Evolutionary conservation across 2,113 vertebrate genomes (phyloP).

Genomic region (Chionomys nivalis): DNA sequence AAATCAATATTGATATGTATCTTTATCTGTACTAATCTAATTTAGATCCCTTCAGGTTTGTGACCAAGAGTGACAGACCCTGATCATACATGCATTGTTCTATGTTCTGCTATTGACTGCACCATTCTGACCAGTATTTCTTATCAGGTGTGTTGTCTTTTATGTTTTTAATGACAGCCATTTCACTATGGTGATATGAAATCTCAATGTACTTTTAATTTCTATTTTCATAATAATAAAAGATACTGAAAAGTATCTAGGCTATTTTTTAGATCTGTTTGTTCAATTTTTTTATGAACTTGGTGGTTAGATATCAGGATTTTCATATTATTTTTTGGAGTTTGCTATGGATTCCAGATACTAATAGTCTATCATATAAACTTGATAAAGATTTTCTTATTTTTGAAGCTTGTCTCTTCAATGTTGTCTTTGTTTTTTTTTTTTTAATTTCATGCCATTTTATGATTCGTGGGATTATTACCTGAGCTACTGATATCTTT

Average conservation of each 20-base stretch:
- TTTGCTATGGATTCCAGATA: not conserved
- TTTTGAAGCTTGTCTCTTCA: not conserved
- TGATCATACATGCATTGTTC: not conserved
- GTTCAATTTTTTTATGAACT: not conserved
- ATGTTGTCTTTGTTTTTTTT: not conserved
- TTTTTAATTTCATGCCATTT: not conserved
- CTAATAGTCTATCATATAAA: not conserved
- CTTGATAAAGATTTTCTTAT: not conserved
- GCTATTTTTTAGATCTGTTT: not conserved
- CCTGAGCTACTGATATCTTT: not conserved
- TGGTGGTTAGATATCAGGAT: not conserved
- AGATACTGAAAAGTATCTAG: not conserved
- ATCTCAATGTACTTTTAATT: not conserved
- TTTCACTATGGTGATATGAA: not conserved
- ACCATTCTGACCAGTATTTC: not conserved
- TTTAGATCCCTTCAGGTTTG: not conserved
- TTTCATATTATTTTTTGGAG: not conserved
- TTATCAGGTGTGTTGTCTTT: not conserved
- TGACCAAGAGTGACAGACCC: not conserved
- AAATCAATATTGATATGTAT: too few relatives aligned
- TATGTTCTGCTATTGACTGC: not conserved
- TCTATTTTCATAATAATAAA: not conserved
- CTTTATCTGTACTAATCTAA: too few relatives aligned
- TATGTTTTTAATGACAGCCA: not conserved
- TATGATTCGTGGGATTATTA: not conserved